phyloP scores from a whole-genome alignment of 1,140 invertebrate species.

The Brachionus rotundiformis region DNA sequence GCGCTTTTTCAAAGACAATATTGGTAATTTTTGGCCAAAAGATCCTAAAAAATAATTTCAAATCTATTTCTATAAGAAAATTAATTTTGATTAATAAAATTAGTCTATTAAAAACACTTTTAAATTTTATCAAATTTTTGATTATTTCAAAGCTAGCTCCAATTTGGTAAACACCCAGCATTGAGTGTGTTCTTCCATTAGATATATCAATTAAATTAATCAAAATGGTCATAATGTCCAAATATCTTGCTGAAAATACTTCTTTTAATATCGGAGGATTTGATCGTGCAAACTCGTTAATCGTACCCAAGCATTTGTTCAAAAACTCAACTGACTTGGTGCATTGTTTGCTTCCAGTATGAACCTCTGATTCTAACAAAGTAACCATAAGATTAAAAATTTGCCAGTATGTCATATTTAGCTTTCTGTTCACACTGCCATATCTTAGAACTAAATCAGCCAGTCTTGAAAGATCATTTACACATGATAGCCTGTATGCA shows the following conservation, averaged over 20 bases:
- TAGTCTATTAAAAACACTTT: not conserved
- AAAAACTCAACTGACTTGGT: not conserved
- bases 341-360: not conserved
- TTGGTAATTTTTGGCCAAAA: not conserved
- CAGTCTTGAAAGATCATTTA: not conserved
- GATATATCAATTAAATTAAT: not conserved
- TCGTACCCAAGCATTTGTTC: not conserved
- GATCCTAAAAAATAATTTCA: not conserved
- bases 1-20: not conserved
- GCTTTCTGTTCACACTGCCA: too few relatives aligned
- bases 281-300: not conserved
- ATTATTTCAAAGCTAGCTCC: not conserved
- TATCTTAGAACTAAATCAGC: not conserved
- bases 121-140: not conserved
- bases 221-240: not conserved
- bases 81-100: not conserved
- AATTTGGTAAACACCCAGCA: not conserved
- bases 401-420: not conserved
- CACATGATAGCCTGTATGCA: not conserved
- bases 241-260: not conserved
- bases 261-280: not conserved
- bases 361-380: not conserved
- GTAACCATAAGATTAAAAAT: not conserved
- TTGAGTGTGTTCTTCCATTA: not conserved
- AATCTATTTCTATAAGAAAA: not conserved